Conservation (phyloP, 2,888 invertebrate genomes). For the Synergus umbraculus region DNA sequence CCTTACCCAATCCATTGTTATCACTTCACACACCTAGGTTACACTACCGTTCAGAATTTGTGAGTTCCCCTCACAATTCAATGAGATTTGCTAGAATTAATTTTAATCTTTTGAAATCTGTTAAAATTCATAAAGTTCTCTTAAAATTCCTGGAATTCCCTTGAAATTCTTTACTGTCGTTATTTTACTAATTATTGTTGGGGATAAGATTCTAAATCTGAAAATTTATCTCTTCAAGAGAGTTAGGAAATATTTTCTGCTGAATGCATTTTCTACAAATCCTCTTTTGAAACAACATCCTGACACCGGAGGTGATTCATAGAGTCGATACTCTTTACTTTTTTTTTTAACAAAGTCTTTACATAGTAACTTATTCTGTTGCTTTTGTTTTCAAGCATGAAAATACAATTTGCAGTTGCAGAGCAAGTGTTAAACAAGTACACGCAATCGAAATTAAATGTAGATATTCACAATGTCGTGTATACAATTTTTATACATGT, state of each 20-base stretch:
- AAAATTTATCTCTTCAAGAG: no score
- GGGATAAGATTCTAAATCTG: no score
- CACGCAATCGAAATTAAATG: background rate
- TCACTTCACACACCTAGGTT: background rate
- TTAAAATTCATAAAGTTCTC: no score
- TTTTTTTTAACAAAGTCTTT: slow-evolving; percentile 15
- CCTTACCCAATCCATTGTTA: background rate
- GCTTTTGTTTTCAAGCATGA: slow-evolving; percentile 15
- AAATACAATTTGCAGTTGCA: background rate
- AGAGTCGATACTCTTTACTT: background rate
- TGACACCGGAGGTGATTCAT: slow-evolving; percentile 17
- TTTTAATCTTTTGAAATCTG: no score
- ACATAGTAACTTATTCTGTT: background rate
- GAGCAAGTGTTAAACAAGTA: background rate
- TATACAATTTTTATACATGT: background rate
- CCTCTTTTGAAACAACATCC: slow-evolving; percentile 6
- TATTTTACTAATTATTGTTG: no score
- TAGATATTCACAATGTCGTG: background rate
- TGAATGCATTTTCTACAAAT: background rate
- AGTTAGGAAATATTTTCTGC: background rate
- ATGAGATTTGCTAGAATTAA: no score
- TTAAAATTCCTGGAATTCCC: no score
- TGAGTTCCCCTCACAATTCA: no score
- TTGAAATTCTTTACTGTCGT: no score
- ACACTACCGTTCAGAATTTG: no score